Conservation (phyloP, 1,140 invertebrate genomes). For the Matsumurasca onukii region DNA sequence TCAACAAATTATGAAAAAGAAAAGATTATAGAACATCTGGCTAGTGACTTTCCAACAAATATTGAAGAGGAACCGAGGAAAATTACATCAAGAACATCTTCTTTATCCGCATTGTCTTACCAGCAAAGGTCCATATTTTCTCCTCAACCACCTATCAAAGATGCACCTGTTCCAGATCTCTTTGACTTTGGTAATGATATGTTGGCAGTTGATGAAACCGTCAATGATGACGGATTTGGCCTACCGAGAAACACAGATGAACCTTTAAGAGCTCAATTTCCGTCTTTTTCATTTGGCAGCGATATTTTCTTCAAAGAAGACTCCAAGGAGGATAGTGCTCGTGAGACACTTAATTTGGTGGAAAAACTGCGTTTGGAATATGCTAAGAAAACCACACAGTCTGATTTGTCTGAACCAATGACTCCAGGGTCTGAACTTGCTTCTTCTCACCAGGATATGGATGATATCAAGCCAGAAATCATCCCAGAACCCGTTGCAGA, state of each 20-base stretch:
- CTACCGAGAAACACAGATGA: constrained; percentile 61
- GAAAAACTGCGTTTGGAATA: constrained; percentile 71
- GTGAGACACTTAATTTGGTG: constrained; percentile 75
- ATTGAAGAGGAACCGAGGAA: constrained; percentile 39
- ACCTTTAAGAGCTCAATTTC: constrained; percentile 51
- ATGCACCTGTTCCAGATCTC: constrained; percentile 56
- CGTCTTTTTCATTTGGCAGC: constrained; percentile 64
- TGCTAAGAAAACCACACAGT: constrained; percentile 60
- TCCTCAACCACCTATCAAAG: constrained; percentile 63
- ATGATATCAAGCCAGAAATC: constrained; percentile 5
- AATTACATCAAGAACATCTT: constrained; percentile 38
- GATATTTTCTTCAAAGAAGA: constrained; percentile 73
- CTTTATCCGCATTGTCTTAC: constrained; percentile 44
- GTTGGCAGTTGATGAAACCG: constrained; percentile 58
- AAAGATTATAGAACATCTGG: constrained; percentile 16
- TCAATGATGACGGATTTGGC: constrained; percentile 61
- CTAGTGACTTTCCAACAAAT: constrained; percentile 33
- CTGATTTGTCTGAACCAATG: constrained; percentile 41
- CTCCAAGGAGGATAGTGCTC: constrained; percentile 71
- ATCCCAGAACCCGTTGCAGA: constrained; percentile 16
- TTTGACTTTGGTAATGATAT: constrained; percentile 69
- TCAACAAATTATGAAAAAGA: constrained; percentile 35
- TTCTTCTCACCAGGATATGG: constrained; percentile 3
- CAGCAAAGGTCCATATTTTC: constrained; percentile 67
- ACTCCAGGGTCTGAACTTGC: constrained; percentile 12